Evolutionary conservation across 2,888 invertebrate species (phyloP), one percentile per base, ranked within the genome.

Genomic region (Sympetrum striolatum): DNA sequence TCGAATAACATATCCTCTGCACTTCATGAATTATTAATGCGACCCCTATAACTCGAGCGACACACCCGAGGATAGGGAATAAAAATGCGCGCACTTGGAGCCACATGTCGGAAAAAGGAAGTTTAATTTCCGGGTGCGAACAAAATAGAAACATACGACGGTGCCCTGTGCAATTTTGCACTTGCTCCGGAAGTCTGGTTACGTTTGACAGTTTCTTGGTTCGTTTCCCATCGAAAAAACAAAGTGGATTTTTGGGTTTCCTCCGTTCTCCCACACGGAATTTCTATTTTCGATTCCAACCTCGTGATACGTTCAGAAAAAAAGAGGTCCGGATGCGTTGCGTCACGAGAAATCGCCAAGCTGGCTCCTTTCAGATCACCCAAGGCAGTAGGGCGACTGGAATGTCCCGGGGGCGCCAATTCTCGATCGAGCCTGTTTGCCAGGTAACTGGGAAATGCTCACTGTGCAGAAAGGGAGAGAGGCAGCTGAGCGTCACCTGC

Each of bases 341-440:
- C 86, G 60, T 60, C 60, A 58, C 60, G n/a, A 37, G 48, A 48
- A n/a, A 53, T 82, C 44, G 53, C 53, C 31, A 53, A 53, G 48
- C 25, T 53, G 10, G 44, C 81, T n/a, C n/a, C 22, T 18, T n/a
- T 3, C 48, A 48, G 48, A 22, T 48, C 48, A 12, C 48, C 48
- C 48, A 44, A 44, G 81, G 48, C 44, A 48, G 81, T 37, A 31
- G 48, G 48, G 14, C 39, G 37, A n/a, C 18, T 25, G 82, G 39
- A 82, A 39, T 81, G 81, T 44, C 81, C 81, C 81, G 44, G 25
- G 81, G 81, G 81, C 81, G 81, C 81, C 81, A 82, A 44, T 82
- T 39, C 80, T 39, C 44, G 39, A 80, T 35, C 80, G 80, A 80
- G 80, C 39, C 80, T 18, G 80, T 81, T 53, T 48, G n/a, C 81